Evolutionary conservation across 1,140 invertebrate genomes (phyloP), one percentile per base, ranked within the genome.

Genomic region (Drosophila elegans): DNA sequence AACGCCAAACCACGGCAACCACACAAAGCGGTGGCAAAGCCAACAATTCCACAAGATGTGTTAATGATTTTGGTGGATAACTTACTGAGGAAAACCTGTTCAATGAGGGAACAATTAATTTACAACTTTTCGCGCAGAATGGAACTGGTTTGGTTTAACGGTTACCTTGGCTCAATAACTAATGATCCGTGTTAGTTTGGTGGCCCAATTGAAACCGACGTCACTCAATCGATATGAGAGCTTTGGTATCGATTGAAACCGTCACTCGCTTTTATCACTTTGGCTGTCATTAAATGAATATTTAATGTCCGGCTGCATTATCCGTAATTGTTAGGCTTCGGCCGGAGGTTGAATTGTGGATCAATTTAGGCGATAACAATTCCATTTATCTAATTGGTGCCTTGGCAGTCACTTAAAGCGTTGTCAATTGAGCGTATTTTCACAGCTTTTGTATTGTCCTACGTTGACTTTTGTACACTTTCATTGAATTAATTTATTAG

Each of bases 281-380:
- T 59, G 69, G 45, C 74, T 88, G 79, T 42, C 75, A 55, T 42
- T 79, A 73, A 76, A 86, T 86, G 76, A 78, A 86, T 89, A 86
- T 89, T 86, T 80, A 83, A 86, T 86, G 38, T 49, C 57, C 56
- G 12, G 55, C 68, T 79, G 61, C 71, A 79, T 64, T 88, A 64
- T 66, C 44, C 54, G 49, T 51, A 72, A 56, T 84, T 57, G 71
- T 54, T 42, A 16, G 9, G 16, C 60, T 36, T 25, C 25, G 32
- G 46, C 34, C 21, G 48, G 29, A 41, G 44, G 51, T 71, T 46
- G 51, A 46, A 39, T 68, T 71, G 64, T 66, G 52, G 66, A 71
- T 72, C 68, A 49, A 57, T 72, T 72, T 57, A 29, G 66, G 66
- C 29, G 68, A 72, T 71, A 72, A 72, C 68, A 72, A 72, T 66